Evolutionary conservation across 2,888 invertebrate genomes (phyloP), one percentile per base, ranked within the genome.

Genomic region (Stomorhina lunata): DNA sequence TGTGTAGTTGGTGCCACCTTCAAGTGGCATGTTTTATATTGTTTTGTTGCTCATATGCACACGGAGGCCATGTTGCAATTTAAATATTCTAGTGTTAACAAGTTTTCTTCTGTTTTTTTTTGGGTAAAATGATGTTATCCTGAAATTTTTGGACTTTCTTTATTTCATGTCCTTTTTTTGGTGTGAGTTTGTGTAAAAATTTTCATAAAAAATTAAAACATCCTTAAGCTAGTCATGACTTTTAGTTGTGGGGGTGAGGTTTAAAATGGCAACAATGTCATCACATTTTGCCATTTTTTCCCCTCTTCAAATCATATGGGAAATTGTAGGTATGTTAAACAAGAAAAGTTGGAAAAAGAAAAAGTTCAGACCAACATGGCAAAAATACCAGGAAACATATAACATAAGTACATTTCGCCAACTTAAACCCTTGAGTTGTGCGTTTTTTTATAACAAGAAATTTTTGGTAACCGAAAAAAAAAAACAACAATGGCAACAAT

Each of bases 151-250:
- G 40, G 53, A 15, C 25, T n/a, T 53, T n/a, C 25, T 25, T 40
- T 17, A n/a, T 40, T 22, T 61, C 25, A 9, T 2, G 22, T 7
- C n/a, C n/a, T n/a, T n/a, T 6, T 29, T 29, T 61, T 59, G 5
- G 25, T 4, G 61, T 34, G 5, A 3, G 12, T 37, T 37, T 45
- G 61, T 15, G 17, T 22, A 34, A 57, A 73, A 34, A 45, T 65
- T 53, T 66, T 66, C 59, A 76, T 68, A 76, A 68, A 76, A 76
- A 76, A 68, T 68, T 76, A 76, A 61, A 40, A 68, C 59, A 57
- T 53, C 43, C 22, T 15, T 40, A 55, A 57, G 20, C 29, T 15
- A 29, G 55, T 29, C n/a, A n/a, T n/a, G n/a, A n/a, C n/a, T n/a
- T n/a, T n/a, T n/a, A n/a, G 10, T 22, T 37, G 20, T 2, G 17